Base-by-base conservation (phyloP, 35 echinoderm and acorn worm genomes). In the Apostichopus japonicus region DNA sequence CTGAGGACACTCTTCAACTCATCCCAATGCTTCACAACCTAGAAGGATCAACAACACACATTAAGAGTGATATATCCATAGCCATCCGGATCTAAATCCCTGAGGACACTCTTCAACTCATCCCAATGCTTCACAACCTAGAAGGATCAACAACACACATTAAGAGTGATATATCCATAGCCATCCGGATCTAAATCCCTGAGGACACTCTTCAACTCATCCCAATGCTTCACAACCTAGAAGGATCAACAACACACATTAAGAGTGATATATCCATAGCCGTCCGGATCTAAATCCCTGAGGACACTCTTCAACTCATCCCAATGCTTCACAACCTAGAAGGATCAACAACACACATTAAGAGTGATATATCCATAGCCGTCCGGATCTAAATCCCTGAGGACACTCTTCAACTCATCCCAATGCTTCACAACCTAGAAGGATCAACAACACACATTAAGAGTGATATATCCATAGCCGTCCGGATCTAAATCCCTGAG, bases 11-110 rank as follows among this genome's bases (percentile, higher is more conserved):
- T 27, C 25, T 27, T 27, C 25, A 27, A 27, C 25, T 27, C 25
- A 27, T 93, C 88, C 97, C 97, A 99, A 63, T 94, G 94, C 87
- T 95, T 95, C 5, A 98, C 92, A 55, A 98, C 25, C 25, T 27
- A 27, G 1, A 27, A 27, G 25, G 25, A 27, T 27, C 25, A 27
- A 27, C 25, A 27, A 27, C 25, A 27, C 0, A 27, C 25, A 27
- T 27, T 27, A 27, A 27, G 1, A 27, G 25, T 27, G 25, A 27
- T 27, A 27, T 27, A 1, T 27, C 25, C 25, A 27, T 27, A 27
- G 25, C 25, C 25, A 1, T 27, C 25, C 25, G 25, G 97, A 56
- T 99, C 97, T 61, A 96, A 54, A 5, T 93, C 87, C 62, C 90
- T 61, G 17, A 99, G 87, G 1, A 27, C 1, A 27, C 25, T 27